Conservation (phyloP, 2,113 vertebrate species). For the Coracopsis vasa region DNA sequence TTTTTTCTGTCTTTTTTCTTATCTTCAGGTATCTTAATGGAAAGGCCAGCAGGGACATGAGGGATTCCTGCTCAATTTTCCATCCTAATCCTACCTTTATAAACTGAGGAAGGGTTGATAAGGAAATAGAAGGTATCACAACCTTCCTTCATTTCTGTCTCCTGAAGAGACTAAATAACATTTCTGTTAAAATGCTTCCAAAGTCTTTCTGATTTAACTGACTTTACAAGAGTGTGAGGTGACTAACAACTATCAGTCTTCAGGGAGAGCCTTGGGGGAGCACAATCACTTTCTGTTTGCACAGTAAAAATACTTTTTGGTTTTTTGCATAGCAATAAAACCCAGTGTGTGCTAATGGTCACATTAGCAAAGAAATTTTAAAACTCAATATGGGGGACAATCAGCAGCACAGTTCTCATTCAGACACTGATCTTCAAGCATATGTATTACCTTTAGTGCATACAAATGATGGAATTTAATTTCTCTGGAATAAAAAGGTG, state of each 20-base stretch:
- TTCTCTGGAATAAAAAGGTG: background rate
- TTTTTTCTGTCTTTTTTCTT: background rate
- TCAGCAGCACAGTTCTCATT: background rate
- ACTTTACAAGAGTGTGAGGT: background rate
- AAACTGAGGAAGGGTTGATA: background rate
- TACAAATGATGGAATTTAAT: background rate
- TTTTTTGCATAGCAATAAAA: background rate
- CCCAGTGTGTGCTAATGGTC: background rate
- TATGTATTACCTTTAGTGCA: background rate
- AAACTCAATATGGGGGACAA: background rate
- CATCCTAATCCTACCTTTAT: background rate
- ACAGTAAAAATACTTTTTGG: background rate
- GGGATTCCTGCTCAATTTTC: background rate
- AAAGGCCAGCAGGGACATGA: background rate
- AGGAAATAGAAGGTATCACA: background rate
- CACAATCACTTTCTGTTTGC: background rate
- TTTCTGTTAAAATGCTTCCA: background rate
- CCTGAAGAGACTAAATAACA: background rate
- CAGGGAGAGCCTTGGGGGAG: background rate
- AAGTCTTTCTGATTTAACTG: background rate
- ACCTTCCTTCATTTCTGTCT: background rate
- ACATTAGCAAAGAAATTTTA: background rate
- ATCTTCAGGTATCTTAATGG: background rate
- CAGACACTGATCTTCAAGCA: background rate
- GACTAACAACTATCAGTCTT: background rate